These are phyloP conservation scores for Brachylomia viminalis DNA, from an alignment of 2,888 invertebrate genomes.

Conservation along the genomic window DNA sequence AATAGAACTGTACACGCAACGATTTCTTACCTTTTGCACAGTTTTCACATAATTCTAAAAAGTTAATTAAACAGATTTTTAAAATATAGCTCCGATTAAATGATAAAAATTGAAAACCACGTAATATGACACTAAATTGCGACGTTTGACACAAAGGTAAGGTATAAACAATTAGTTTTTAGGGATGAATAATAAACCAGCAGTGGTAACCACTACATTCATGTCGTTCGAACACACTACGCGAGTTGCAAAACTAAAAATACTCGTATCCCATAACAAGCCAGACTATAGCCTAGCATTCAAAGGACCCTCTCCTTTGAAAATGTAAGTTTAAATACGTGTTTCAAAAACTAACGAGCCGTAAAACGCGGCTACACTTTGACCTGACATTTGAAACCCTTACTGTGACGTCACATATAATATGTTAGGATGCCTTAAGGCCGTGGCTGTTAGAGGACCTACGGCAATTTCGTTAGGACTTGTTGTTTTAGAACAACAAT, in stretches of 20 bases:
- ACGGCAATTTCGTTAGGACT: not conserved
- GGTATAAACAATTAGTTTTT: no score
- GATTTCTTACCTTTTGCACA: no score
- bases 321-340: conserved; percentile 47
- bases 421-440: conserved; percentile 18
- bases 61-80: no score
- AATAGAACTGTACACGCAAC: no score
- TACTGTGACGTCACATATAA: conserved; percentile 35
- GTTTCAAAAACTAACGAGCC: conserved; percentile 57
- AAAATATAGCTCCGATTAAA: no score
- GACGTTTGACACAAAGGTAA: no score
- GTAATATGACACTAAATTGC: no score
- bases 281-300: conserved; percentile 26
- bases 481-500: conserved; percentile 25
- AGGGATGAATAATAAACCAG: no score
- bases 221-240: not conserved
- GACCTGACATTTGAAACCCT: conserved; percentile 47
- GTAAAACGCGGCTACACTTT: conserved; percentile 52
- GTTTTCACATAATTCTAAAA: no score
- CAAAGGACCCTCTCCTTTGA: conserved; percentile 19
- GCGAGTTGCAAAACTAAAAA: not conserved
- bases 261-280: not conserved
- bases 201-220: no score
- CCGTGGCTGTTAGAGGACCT: not conserved
- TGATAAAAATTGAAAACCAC: no score